Evolutionary conservation across 2,113 vertebrate genomes (phyloP).

Genomic region (Burhinus oedicnemus): DNA sequence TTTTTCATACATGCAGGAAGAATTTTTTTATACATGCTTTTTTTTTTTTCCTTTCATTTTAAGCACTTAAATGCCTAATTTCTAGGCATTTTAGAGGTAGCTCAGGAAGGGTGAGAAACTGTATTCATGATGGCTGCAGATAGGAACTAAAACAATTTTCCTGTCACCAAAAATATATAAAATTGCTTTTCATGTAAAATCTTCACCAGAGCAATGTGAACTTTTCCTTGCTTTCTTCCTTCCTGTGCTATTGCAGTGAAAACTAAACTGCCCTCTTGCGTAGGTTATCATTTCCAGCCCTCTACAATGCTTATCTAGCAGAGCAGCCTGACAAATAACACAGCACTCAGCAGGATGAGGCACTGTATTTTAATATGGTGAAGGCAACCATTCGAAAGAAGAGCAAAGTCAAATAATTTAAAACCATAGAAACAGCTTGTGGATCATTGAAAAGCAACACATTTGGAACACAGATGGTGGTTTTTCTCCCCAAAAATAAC

Average conservation of each 20-base stretch:
- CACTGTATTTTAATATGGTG: neutral
- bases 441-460: conserved; percentile 54
- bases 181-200: neutral
- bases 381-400: conserved; percentile 3
- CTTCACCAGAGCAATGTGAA: neutral
- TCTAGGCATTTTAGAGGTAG: neutral
- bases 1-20: neutral
- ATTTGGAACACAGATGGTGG: conserved; percentile 65
- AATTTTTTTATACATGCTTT: neutral
- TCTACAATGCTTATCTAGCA: neutral
- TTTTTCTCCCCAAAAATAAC: conserved; percentile 51
- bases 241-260: neutral
- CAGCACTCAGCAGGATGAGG: neutral
- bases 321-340: conserved; percentile 7
- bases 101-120: neutral
- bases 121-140: neutral
- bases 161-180: neutral
- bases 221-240: neutral
- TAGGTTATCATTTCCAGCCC: conserved; percentile 43
- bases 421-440: conserved; percentile 53
- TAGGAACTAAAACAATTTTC: neutral
- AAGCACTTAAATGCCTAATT: neutral
- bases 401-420: conserved; percentile 46
- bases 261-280: conserved; percentile 16
- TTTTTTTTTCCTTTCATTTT: neutral